Evolutionary conservation across 2,888 invertebrate genomes (phyloP).

Genomic region (Rutpela maculata): DNA sequence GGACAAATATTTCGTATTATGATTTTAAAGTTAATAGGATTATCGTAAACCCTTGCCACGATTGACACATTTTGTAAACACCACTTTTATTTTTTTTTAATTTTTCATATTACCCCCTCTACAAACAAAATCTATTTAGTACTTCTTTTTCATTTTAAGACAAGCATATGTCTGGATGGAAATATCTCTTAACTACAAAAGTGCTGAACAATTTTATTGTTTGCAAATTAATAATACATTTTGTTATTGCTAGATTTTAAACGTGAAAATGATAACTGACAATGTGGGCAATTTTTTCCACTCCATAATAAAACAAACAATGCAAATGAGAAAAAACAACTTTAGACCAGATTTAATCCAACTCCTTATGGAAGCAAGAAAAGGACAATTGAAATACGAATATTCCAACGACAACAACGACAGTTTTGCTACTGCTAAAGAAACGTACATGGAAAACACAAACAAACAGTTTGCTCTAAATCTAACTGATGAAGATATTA

Average conservation of each 20-base stretch:
- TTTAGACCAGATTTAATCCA: conserved; percentile 78
- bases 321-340: conserved; percentile 73
- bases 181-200: no score
- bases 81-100: no score
- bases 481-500: conserved; percentile 73
- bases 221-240: background rate
- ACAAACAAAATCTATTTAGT: no score
- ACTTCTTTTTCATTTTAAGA: no score
- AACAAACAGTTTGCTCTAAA: conserved; percentile 36
- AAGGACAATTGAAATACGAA: conserved; percentile 53
- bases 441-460: conserved; percentile 43
- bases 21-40: no score
- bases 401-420: conserved; percentile 40
- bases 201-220: no score
- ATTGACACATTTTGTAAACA: no score
- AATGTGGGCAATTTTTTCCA: conserved; percentile 56
- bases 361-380: conserved; percentile 74
- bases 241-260: conserved; percentile 51
- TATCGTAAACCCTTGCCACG: no score
- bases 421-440: conserved; percentile 59
- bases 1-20: no score
- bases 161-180: no score
- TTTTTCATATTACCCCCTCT: no score
- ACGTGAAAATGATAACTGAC: conserved; percentile 53
- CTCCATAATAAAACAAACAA: conserved; percentile 67